phyloP scores from a whole-genome alignment of 2,113 vertebrate species.

The Nyctereutes procyonoides region DNA sequence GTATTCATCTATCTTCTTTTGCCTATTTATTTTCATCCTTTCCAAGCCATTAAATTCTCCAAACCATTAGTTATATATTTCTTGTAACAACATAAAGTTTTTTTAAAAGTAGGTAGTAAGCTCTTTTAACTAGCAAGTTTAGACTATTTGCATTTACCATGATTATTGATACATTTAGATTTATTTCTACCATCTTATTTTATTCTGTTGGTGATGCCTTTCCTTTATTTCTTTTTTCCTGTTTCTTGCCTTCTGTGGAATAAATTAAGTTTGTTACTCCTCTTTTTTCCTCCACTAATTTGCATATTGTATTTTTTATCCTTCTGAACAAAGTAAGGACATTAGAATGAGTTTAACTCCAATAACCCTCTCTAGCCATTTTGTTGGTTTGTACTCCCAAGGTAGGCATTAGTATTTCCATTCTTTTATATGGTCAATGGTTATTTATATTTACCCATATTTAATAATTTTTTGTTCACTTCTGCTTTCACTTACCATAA shows the following conservation, averaged over 20 bases:
- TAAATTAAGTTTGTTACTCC: neutral
- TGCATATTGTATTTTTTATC: neutral
- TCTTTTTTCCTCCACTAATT: neutral
- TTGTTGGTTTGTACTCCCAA: neutral
- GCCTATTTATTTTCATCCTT: neutral
- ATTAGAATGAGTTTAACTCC: neutral
- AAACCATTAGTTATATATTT: neutral
- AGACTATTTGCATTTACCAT: constrained; percentile 29
- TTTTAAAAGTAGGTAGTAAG: neutral
- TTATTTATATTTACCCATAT: neutral
- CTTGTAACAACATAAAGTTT: neutral
- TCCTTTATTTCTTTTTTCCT: neutral
- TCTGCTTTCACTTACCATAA: neutral
- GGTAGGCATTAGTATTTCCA: neutral
- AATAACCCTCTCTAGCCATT: neutral
- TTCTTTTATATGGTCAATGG: neutral
- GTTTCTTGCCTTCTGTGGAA: neutral
- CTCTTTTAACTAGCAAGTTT: neutral
- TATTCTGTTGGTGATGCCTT: neutral
- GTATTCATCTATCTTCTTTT: neutral
- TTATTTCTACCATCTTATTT: neutral
- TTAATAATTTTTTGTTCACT: neutral
- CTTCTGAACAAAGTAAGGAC: neutral
- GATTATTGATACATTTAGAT: neutral
- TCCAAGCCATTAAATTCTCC: neutral